phyloP scores from a whole-genome alignment of 2,888 invertebrate genomes.

The Drosophila formosana region DNA sequence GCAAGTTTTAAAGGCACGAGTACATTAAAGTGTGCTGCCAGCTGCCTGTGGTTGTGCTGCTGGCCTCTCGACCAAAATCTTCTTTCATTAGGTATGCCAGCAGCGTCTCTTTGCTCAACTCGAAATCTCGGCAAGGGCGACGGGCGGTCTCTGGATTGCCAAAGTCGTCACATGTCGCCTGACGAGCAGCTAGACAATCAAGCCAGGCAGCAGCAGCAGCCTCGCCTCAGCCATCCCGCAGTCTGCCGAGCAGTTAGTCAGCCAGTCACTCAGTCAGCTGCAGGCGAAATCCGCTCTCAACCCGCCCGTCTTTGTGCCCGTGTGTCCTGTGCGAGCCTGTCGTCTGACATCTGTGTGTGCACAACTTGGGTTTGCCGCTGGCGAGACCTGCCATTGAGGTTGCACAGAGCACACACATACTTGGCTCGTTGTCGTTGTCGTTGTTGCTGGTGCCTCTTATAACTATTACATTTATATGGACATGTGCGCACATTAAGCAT shows the following conservation, averaged over 20 bases:
- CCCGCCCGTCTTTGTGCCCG: slow-evolving; percentile 11
- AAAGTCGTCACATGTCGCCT: slow-evolving; percentile 60
- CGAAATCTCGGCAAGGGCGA: slow-evolving; percentile 47
- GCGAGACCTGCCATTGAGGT: slow-evolving; percentile 65
- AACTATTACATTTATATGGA: slow-evolving; percentile 74
- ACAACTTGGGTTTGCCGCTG: slow-evolving; percentile 48
- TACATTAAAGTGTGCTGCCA: slow-evolving; percentile 58
- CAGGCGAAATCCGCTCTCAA: slow-evolving; percentile 51
- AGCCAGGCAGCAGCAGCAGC: slow-evolving; percentile 13
- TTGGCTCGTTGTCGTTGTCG: slow-evolving; percentile 18
- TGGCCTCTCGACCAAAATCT: slow-evolving; percentile 30
- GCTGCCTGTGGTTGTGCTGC: slow-evolving; percentile 10
- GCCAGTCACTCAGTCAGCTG: slow-evolving; percentile 56
- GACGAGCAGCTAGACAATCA: slow-evolving; percentile 29
- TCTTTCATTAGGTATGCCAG: slow-evolving; percentile 69
- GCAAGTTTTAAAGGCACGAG: slow-evolving; percentile 51
- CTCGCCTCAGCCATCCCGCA: slow-evolving; percentile 8
- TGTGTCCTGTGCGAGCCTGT: slow-evolving; percentile 1
- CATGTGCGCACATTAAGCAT: slow-evolving; percentile 70
- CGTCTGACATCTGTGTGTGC: slow-evolving; percentile 44
- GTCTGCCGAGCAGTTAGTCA: slow-evolving; percentile 51
- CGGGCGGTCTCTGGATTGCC: slow-evolving; percentile 50
- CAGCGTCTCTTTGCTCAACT: slow-evolving; percentile 53
- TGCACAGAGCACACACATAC: slow-evolving; percentile 54
- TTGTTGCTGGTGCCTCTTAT: slow-evolving; percentile 37